Evolutionary conservation across 2,888 invertebrate species (phyloP).

Genomic region (Melolontha melolontha): DNA sequence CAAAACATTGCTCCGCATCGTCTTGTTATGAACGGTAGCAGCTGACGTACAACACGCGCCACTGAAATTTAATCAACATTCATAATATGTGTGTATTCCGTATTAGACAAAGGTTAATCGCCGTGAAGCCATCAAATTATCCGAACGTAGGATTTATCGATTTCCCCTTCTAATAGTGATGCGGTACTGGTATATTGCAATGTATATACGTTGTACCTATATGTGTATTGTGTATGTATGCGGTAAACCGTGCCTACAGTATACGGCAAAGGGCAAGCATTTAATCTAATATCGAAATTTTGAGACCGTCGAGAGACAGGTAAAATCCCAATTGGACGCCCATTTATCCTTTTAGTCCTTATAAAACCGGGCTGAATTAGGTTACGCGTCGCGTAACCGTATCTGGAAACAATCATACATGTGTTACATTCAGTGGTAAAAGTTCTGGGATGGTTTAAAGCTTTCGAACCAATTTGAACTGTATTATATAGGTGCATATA

Average conservation of each 20-base stretch:
- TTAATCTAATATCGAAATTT: slow-evolving; percentile 52
- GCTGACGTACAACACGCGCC: slow-evolving; percentile 27
- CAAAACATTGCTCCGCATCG: too few relatives aligned
- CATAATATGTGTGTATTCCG: slow-evolving; percentile 35
- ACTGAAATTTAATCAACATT: slow-evolving; percentile 39
- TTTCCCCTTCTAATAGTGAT: slow-evolving; percentile 18
- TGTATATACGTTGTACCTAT: slow-evolving; percentile 1
- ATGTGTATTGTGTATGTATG: slow-evolving; percentile 4
- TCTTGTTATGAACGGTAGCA: background rate
- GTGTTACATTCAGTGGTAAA: slow-evolving; percentile 27
- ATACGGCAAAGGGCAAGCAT: slow-evolving; percentile 14
- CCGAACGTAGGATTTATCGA: slow-evolving; percentile 41
- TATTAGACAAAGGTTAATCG: slow-evolving; percentile 37
- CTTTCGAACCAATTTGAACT: slow-evolving; percentile 38
- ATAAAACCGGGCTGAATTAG: slow-evolving; percentile 51
- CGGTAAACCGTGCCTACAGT: slow-evolving; percentile 19
- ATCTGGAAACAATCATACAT: slow-evolving; percentile 50
- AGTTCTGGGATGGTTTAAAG: slow-evolving; percentile 40
- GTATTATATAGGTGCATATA: too few relatives aligned
- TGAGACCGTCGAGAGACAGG: slow-evolving; percentile 48
- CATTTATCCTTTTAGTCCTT: slow-evolving; percentile 53
- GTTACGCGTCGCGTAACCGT: slow-evolving; percentile 47
- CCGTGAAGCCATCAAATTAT: slow-evolving; percentile 39
- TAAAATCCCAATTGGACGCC: slow-evolving; percentile 52
- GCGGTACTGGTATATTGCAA: background rate